Conservation (phyloP, 2,888 invertebrate genomes). For the Drosophila atripex region DNA sequence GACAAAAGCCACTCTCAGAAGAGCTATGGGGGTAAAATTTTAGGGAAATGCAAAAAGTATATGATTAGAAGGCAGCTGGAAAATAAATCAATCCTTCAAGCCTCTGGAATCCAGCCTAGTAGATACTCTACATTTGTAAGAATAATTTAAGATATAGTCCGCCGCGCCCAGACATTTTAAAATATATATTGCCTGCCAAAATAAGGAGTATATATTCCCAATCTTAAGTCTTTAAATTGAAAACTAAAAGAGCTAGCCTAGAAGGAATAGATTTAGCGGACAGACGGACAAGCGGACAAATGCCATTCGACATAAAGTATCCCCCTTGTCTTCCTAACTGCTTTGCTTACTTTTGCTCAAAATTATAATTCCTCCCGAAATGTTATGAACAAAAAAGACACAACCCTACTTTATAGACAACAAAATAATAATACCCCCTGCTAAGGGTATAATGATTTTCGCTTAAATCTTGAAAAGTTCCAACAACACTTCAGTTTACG, state of each 20-base stretch:
- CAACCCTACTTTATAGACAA: neutral
- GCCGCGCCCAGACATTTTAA: too few species aligned
- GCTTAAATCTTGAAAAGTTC: neutral
- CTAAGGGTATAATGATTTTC: neutral
- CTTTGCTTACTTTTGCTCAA: too few species aligned
- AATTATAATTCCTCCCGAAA: neutral
- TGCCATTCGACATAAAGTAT: too few species aligned
- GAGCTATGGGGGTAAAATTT: slow-evolving; percentile 5
- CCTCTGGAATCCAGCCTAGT: neutral
- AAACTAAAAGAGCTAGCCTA: neutral
- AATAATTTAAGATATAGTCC: too few species aligned
- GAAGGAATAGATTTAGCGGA: too few species aligned
- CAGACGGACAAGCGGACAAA: too few species aligned
- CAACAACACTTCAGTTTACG: neutral
- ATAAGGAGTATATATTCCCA: too few species aligned
- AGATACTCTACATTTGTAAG: neutral
- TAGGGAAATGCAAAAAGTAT: slow-evolving; percentile 1
- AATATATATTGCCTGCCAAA: too few species aligned
- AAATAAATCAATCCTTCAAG: neutral
- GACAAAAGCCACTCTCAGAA: neutral
- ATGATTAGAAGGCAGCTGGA: neutral
- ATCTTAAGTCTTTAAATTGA: neutral
- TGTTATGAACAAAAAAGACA: too few species aligned
- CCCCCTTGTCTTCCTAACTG: too few species aligned
- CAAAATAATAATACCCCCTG: neutral